These are phyloP conservation scores for Terebella lapidaria DNA, from an alignment of 2,888 invertebrate species.

Conservation along the genomic window DNA sequence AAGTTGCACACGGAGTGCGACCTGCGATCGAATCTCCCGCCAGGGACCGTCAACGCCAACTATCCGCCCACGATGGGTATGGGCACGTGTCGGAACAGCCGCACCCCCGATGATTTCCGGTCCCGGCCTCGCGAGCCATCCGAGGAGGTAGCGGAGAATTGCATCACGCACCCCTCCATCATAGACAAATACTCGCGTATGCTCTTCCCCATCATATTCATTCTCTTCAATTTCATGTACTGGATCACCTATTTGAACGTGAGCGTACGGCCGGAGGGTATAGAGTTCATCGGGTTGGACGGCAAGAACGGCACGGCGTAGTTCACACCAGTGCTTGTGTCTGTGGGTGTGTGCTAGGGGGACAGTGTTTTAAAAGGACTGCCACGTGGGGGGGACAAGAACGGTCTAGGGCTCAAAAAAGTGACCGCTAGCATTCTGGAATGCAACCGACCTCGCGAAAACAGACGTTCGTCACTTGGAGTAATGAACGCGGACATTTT, in stretches of 20 bases:
- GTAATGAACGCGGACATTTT: too few species aligned
- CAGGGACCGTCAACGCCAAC: not conserved
- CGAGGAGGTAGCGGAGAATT: too few species aligned
- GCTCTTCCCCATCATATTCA: not conserved
- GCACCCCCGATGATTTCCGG: not conserved
- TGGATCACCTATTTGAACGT: constrained; percentile 3
- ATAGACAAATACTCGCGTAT: constrained; percentile 4
- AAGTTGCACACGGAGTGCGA: constrained; percentile 24
- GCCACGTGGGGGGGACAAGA: too few species aligned
- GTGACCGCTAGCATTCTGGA: too few species aligned
- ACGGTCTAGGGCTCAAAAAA: too few species aligned
- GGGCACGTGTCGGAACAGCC: not conserved
- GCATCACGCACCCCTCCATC: not conserved
- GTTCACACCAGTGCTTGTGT: too few species aligned
- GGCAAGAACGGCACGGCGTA: too few species aligned
- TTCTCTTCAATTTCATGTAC: constrained; percentile 3
- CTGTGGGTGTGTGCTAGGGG: too few species aligned
- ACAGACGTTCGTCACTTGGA: too few species aligned
- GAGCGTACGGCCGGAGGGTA: not conserved
- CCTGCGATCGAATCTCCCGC: constrained; percentile 8
- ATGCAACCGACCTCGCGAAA: too few species aligned
- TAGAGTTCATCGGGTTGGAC: not conserved
- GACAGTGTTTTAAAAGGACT: too few species aligned
- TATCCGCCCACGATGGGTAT: not conserved
- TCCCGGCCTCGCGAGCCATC: not conserved